A percentile compares a stretch with the other conserved stretches of the same genome.
phyloP scores from a whole-genome alignment of 2,797 vertebrate species.

The Anabas testudineus region DNA sequence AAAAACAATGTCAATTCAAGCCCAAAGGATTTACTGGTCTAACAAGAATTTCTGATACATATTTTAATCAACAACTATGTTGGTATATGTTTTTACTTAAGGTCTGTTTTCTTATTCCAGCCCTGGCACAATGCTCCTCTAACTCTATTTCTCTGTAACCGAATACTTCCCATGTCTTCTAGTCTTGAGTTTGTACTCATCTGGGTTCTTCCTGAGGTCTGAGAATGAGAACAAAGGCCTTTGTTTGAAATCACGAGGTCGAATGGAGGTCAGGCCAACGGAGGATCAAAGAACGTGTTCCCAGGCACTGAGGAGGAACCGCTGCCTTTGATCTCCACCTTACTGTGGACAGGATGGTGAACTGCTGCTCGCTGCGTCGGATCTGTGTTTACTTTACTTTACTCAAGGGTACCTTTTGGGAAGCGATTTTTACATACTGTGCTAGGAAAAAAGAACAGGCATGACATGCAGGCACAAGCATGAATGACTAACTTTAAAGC shows the following conservation, averaged over 20 bases:
- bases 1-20: too few relatives aligned
- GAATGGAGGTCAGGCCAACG: conserved; percentile 78
- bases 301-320: conserved; percentile 66
- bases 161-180: conserved; percentile 33
- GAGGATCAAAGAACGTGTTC: conserved; percentile 82
- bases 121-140: conserved; percentile 27
- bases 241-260: conserved; percentile 77
- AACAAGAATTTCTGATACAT: not conserved
- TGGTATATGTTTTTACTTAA: conserved; percentile 1
- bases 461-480: conserved; percentile 2
- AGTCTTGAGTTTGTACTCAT: conserved; percentile 51
- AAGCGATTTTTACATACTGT: conserved; percentile 37
- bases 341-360: conserved; percentile 76
- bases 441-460: conserved; percentile 38
- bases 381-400: conserved; percentile 78
- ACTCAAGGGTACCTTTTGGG: conserved; percentile 68
- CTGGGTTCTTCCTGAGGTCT: conserved; percentile 63
- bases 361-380: conserved; percentile 66
- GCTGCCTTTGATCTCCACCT: conserved; percentile 79
- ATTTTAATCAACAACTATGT: conserved; percentile 3
- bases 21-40: too few relatives aligned
- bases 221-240: conserved; percentile 74
- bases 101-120: conserved; percentile 2
- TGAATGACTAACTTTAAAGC: conserved; percentile 10
- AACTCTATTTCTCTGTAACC: conserved; percentile 10